phyloP scores from a whole-genome alignment of 1,140 invertebrate genomes.

The Propsilocerus akamusi region DNA sequence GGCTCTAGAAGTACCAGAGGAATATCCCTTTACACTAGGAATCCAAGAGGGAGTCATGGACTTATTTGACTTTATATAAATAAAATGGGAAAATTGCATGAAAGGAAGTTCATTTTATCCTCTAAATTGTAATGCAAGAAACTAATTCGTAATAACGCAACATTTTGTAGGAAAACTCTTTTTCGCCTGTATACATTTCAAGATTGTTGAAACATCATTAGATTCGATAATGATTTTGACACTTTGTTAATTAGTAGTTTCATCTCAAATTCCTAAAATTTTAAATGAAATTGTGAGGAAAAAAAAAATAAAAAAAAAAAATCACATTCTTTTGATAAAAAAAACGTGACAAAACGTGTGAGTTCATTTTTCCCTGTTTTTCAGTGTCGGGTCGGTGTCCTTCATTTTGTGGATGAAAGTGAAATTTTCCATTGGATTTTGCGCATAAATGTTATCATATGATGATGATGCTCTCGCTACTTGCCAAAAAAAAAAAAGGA shows the following conservation, averaged over 20 bases:
- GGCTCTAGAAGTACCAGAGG: neutral
- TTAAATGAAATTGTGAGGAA: neutral
- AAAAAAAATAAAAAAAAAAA: neutral
- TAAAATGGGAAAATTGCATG: no score
- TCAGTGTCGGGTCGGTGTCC: neutral
- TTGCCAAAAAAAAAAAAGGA: no score
- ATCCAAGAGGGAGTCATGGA: neutral
- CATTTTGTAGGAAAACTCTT: neutral
- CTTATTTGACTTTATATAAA: neutral
- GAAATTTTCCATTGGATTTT: slow-evolving; percentile 1
- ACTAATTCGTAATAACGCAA: neutral
- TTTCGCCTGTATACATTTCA: no score
- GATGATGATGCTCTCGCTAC: no score
- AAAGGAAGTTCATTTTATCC: no score
- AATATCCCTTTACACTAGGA: neutral
- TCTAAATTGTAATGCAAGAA: no score
- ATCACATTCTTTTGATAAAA: neutral
- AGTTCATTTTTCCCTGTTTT: no score
- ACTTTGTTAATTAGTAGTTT: slow-evolving; percentile 3
- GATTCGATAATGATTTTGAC: neutral
- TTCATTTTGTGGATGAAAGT: neutral
- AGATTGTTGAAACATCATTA: no score
- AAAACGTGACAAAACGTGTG: neutral
- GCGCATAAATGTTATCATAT: no score
- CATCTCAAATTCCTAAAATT: neutral